Evolutionary conservation across 2,113 vertebrate genomes (phyloP), one percentile per base, ranked within the genome.

Genomic region (Nannobrachium achirus): DNA sequence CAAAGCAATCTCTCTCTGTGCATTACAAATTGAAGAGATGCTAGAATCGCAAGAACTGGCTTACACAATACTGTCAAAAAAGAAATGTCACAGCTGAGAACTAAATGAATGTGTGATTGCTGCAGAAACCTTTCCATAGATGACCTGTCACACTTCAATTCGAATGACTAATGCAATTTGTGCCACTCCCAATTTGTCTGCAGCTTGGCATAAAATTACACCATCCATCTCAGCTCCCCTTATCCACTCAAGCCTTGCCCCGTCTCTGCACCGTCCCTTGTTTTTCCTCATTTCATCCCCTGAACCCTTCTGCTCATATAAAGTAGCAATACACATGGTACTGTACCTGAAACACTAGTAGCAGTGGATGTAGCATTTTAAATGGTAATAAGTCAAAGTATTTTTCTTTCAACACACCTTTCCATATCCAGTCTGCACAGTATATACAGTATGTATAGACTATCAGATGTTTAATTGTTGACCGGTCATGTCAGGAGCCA

Each of bases 301-400:
- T 39, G 44, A 59, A 57, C 52, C 25, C 62, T 73, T 75, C 57
- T 79, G 79, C 65, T 73, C 7, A 1, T 63, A 72, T 41, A 69
- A 33, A 8, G 33, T 39, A 56, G 33, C 33, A 56, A 40, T 56
- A 33, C 33, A 56, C 25, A 33, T 33, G 25, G 25, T 33, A 33
- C n/a, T n/a, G n/a, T n/a, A 33, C 6, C 25, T 33, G 25, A 33
- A 33, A 33, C 25, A 33, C 25, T 33, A 33, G 25, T 33, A 33
- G 25, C 1, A 33, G 25, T 33, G 25, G 25, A 33, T 4, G 25
- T 33, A 33, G 25, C 25, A 33, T 33, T 33, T 4, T 5, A 33
- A 33, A 33, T 33, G 25, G 25, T 33, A 33, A 33, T 4, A 33
- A 33, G 25, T 33, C 25, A 3, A 33, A 33, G 25, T 33, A 33